These are phyloP conservation scores for Unio delphinus DNA, from an alignment of 2,888 invertebrate genomes.

Conservation along the genomic window DNA sequence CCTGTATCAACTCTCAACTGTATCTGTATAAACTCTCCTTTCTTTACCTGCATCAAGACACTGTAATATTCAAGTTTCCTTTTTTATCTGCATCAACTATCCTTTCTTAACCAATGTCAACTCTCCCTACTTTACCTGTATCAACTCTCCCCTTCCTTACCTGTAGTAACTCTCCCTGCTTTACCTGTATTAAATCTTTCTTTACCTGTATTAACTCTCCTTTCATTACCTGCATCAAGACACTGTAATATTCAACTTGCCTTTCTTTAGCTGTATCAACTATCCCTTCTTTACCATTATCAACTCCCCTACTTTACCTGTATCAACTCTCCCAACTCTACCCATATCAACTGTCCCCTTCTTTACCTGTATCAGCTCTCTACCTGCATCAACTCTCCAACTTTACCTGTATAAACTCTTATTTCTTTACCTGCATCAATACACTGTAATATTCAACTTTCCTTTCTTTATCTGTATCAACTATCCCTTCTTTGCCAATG, in stretches of 20 bases:
- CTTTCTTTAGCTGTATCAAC: constrained; percentile 45
- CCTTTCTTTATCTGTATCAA: constrained; percentile 45
- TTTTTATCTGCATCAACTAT: constrained; percentile 52
- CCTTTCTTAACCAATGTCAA: constrained; percentile 4
- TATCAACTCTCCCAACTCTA: too few relatives aligned
- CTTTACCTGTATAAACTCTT: constrained; percentile 56
- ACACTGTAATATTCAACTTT: constrained; percentile 5
- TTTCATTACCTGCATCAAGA: constrained; percentile 62
- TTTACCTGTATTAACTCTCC: constrained; percentile 59
- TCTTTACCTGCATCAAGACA: constrained; percentile 61
- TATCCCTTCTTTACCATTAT: constrained; percentile 14
- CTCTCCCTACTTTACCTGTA: constrained; percentile 16
- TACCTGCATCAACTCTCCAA: too few relatives aligned
- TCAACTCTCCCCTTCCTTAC: constrained; percentile 12
- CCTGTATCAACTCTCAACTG: background rate
- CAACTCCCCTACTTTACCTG: too few relatives aligned
- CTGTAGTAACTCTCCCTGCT: constrained; percentile 46
- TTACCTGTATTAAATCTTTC: too few relatives aligned
- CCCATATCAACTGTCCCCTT: too few relatives aligned
- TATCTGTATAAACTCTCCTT: constrained; percentile 62
- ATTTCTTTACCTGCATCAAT: constrained; percentile 56
- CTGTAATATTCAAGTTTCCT: constrained; percentile 12
- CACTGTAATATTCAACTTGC: too few relatives aligned
- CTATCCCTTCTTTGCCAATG: constrained; percentile 13
- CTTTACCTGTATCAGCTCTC: constrained; percentile 51